phyloP scores from a whole-genome alignment of 2,113 vertebrate genomes.

The Mixornis gularis region DNA sequence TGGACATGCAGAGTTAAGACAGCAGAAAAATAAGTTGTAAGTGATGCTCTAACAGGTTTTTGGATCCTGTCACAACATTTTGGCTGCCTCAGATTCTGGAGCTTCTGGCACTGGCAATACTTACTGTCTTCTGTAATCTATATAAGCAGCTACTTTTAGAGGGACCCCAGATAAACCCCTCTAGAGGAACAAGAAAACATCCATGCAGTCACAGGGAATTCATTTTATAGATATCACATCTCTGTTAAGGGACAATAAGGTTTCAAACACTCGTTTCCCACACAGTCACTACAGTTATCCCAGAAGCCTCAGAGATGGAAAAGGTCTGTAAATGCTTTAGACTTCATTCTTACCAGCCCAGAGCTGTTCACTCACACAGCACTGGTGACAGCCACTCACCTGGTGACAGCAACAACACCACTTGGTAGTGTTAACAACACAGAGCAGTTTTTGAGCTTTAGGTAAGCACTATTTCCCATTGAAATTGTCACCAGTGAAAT shows the following conservation, averaged over 20 bases:
- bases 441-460: not conserved
- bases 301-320: not conserved
- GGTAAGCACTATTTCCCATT: not conserved
- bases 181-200: not conserved
- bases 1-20: not conserved
- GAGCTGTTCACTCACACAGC: not conserved
- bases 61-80: not conserved
- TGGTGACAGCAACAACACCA: not conserved
- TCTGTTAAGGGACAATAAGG: not conserved
- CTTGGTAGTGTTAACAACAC: not conserved
- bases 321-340: not conserved
- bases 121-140: not conserved
- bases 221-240: not conserved
- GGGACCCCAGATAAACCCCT: not conserved
- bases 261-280: not conserved
- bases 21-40: not conserved
- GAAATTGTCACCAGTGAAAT: not conserved
- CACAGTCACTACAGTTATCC: accelerated
- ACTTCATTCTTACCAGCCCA: not conserved
- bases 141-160: not conserved
- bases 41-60: not conserved
- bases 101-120: not conserved
- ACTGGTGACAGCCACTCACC: not conserved
- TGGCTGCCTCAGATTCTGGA: not conserved
- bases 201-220: not conserved